Evolutionary conservation across 1,140 invertebrate genomes (phyloP).

Genomic region (Riptortus pedestris): DNA sequence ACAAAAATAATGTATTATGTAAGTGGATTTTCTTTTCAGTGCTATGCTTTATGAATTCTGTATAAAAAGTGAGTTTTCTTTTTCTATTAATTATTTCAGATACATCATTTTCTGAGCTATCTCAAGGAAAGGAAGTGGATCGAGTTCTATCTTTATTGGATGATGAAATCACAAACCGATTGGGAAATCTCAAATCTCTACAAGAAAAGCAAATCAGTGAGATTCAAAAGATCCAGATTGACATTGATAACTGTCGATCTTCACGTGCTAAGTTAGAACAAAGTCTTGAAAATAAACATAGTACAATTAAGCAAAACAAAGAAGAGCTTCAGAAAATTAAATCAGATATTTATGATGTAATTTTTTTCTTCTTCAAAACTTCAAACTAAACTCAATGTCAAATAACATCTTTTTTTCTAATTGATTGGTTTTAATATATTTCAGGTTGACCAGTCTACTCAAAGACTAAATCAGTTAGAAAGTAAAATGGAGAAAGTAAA

Average conservation of each 20-base stretch:
- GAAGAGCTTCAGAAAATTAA: slow-evolving; percentile 34
- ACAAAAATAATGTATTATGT: too few species aligned
- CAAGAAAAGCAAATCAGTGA: slow-evolving; percentile 29
- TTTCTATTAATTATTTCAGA: slow-evolving; percentile 11
- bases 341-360: slow-evolving; percentile 33
- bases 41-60: too few species aligned
- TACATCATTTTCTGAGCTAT: slow-evolving; percentile 16
- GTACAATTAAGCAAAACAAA: slow-evolving; percentile 40
- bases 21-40: too few species aligned
- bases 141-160: slow-evolving; percentile 8
- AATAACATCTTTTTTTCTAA: background rate
- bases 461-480: slow-evolving; percentile 38
- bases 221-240: slow-evolving; percentile 39
- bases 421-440: background rate
- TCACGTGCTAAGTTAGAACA: slow-evolving; percentile 39
- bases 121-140: slow-evolving; percentile 14
- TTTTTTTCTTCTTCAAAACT: background rate
- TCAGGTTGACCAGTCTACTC: slow-evolving; percentile 37
- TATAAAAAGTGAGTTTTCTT: too few species aligned
- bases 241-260: slow-evolving; percentile 40
- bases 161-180: background rate
- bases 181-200: slow-evolving; percentile 25
- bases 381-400: background rate
- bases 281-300: slow-evolving; percentile 37
- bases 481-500: slow-evolving; percentile 36